phyloP scores from a whole-genome alignment of 2,888 invertebrate genomes.

The Frankliniella fusca region DNA sequence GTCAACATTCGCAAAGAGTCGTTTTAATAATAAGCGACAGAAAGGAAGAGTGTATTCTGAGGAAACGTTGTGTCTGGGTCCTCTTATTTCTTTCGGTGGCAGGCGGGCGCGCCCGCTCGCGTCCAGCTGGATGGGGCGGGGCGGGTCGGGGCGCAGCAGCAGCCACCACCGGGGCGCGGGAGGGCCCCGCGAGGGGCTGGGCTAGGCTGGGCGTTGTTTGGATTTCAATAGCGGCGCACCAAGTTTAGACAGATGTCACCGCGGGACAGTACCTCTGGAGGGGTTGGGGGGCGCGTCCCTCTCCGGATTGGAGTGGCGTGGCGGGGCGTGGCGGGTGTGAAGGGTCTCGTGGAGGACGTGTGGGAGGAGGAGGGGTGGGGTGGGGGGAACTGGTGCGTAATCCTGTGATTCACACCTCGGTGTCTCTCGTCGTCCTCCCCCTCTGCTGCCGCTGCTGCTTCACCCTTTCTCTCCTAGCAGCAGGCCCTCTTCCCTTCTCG shows the following conservation, averaged over 20 bases:
- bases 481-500: too few relatives aligned
- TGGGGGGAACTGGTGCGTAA: constrained; percentile 2
- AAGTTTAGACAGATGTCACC: constrained; percentile 26
- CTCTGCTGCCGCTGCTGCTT: background rate
- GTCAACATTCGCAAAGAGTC: too few relatives aligned
- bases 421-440: background rate
- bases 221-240: constrained; percentile 1
- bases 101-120: background rate
- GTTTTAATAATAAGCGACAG: too few relatives aligned
- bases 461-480: background rate
- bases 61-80: too few relatives aligned
- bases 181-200: background rate
- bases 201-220: background rate
- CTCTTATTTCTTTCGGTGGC: too few relatives aligned
- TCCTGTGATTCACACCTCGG: constrained; percentile 24
- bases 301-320: background rate
- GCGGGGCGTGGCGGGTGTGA: background rate
- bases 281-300: background rate
- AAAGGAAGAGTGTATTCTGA: too few relatives aligned
- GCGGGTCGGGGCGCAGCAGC: background rate
- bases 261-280: background rate
- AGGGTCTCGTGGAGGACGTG: constrained; percentile 11
- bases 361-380: background rate
- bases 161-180: background rate
- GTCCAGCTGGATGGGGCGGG: background rate